phyloP scores from a whole-genome alignment of 2,888 invertebrate species.

The Ichneumoninae sp. region DNA sequence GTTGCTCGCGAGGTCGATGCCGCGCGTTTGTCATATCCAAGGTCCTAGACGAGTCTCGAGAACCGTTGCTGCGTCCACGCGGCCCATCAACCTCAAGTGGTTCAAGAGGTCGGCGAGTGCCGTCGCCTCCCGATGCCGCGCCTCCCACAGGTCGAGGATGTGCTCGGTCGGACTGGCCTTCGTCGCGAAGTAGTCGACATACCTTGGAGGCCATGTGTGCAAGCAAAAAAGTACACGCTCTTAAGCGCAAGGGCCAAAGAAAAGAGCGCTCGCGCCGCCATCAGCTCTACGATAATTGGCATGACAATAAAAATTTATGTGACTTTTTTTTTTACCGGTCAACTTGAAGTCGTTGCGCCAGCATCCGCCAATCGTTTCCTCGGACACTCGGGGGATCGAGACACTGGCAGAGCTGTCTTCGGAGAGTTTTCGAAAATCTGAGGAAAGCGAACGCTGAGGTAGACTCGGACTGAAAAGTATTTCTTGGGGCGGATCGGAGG shows the following conservation, averaged over 20 bases:
- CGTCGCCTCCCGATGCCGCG: conserved; percentile 91
- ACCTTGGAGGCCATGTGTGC: conserved; percentile 80
- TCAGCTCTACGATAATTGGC: conserved; percentile 16
- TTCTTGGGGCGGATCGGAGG: neutral
- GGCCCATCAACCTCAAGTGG: conserved; percentile 93
- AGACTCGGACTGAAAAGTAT: neutral
- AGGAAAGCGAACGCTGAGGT: neutral
- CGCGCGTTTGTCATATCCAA: conserved; percentile 72
- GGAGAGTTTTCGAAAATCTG: conserved; percentile 84
- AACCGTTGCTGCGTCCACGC: conserved; percentile 92
- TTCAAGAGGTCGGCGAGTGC: conserved; percentile 92
- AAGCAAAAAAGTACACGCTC: conserved; percentile 62
- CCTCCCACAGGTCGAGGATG: conserved; percentile 97
- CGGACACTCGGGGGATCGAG: conserved; percentile 94
- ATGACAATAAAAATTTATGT: conserved; percentile 12
- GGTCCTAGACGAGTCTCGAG: conserved; percentile 86
- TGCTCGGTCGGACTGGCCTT: conserved; percentile 97
- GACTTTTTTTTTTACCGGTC: conserved; percentile 85
- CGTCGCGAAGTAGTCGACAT: conserved; percentile 97
- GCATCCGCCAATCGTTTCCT: conserved; percentile 96
- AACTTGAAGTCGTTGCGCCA: conserved; percentile 94
- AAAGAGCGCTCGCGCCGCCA: neutral
- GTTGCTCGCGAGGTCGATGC: conserved; percentile 22
- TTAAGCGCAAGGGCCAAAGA: neutral
- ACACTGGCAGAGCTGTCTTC: conserved; percentile 90